Evolutionary conservation across 1,140 invertebrate genomes (phyloP).

Genomic region (Helicorthomorpha holstii): DNA sequence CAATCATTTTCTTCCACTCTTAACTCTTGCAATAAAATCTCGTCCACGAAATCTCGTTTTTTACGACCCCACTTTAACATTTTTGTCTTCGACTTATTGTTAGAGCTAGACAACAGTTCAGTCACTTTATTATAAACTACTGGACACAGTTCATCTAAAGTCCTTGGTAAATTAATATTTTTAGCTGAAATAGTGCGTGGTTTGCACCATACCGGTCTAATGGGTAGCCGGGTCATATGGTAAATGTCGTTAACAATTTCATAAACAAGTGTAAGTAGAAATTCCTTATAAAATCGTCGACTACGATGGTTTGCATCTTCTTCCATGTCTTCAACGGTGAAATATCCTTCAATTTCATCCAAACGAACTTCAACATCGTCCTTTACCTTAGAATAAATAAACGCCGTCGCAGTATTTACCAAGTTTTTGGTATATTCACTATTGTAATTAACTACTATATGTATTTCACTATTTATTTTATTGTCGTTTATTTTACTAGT

Average conservation of each 20-base stretch:
- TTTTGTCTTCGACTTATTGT: conserved; percentile 33
- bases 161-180: conserved; percentile 10
- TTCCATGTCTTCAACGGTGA: conserved; percentile 17
- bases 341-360: conserved; percentile 13
- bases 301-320: conserved; percentile 12
- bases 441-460: conserved; percentile 20
- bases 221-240: conserved; percentile 16
- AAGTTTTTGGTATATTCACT: conserved; percentile 17
- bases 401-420: conserved; percentile 5
- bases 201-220: conserved; percentile 36
- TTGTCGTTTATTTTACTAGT: conserved; percentile 13
- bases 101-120: conserved; percentile 34
- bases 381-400: not conserved
- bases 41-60: conserved; percentile 50
- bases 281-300: conserved; percentile 19
- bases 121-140: conserved; percentile 22
- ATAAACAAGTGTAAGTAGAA: conserved; percentile 46
- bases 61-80: conserved; percentile 48
- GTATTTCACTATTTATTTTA: conserved; percentile 7
- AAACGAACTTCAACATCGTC: conserved; percentile 14
- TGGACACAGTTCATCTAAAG: conserved; percentile 12
- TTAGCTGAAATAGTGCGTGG: conserved; percentile 12
- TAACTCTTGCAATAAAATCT: conserved; percentile 45
- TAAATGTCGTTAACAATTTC: conserved; percentile 36
- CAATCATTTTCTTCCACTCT: conserved; percentile 49